phyloP scores from a whole-genome alignment of 2,113 vertebrate species.

The Tiliqua scincoides region DNA sequence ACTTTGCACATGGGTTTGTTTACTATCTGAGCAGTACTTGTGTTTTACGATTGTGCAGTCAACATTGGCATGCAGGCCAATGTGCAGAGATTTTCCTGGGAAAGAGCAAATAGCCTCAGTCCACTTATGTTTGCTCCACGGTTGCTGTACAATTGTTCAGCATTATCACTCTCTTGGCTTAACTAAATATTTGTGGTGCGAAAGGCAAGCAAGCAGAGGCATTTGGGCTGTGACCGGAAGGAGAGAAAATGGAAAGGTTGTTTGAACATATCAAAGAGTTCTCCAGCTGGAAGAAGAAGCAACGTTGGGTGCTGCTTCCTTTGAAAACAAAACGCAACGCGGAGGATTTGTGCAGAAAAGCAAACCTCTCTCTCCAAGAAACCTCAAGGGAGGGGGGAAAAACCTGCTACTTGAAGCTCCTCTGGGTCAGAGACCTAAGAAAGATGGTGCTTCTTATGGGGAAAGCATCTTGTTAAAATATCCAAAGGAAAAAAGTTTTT shows the following conservation, averaged over 20 bases:
- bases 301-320: neutral
- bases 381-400: slow-evolving; percentile 45
- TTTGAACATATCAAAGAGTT: slow-evolving; percentile 65
- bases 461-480: slow-evolving; percentile 68
- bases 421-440: slow-evolving; percentile 63
- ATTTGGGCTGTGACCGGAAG: slow-evolving; percentile 50
- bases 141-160: rapidly evolving
- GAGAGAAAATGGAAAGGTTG: slow-evolving; percentile 49
- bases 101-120: neutral
- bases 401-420: slow-evolving; percentile 63
- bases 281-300: slow-evolving; percentile 57
- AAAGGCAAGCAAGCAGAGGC: slow-evolving; percentile 46
- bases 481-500: slow-evolving; percentile 48
- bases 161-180: slow-evolving; percentile 30
- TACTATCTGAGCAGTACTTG: neutral
- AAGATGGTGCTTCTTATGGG: slow-evolving; percentile 64
- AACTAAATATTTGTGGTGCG: slow-evolving; percentile 47
- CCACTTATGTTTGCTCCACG: neutral
- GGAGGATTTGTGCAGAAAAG: slow-evolving; percentile 66
- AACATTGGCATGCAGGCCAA: neutral
- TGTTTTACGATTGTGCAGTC: slow-evolving; percentile 12
- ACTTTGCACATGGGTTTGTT: too few relatives aligned
- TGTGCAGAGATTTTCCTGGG: neutral
- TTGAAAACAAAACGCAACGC: slow-evolving; percentile 64
- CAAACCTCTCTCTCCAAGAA: slow-evolving; percentile 65